Conservation (phyloP, 1,140 invertebrate species). For the Psix sp. region DNA sequence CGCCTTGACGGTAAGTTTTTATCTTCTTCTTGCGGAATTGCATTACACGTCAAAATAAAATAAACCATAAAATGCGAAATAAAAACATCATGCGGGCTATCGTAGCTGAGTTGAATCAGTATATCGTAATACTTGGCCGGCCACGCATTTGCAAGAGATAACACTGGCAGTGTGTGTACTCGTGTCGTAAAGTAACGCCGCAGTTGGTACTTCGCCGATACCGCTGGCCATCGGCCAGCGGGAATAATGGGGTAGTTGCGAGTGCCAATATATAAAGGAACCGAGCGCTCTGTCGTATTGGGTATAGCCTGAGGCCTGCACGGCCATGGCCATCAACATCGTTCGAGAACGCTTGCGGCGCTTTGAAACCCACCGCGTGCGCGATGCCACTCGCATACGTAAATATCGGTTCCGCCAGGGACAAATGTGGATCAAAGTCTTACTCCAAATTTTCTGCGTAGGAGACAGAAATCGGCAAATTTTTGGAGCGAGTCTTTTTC, state of each 20-base stretch:
- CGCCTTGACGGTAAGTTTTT: too few species aligned
- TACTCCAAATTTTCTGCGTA: too few species aligned
- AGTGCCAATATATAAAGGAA: constrained; percentile 68
- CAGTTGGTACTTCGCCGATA: constrained; percentile 67
- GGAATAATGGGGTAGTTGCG: constrained; percentile 70
- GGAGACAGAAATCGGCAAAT: too few species aligned
- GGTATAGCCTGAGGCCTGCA: constrained; percentile 60
- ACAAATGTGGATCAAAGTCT: too few species aligned
- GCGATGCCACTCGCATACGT: constrained; percentile 66
- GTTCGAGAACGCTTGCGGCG: constrained; percentile 64
- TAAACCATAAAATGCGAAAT: constrained; percentile 18
- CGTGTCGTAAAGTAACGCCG: constrained; percentile 66
- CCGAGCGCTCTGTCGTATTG: constrained; percentile 61
- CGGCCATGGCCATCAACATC: constrained; percentile 72
- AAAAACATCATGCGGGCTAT: constrained; percentile 14
- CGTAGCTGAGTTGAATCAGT: constrained; percentile 56
- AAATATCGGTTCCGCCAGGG: constrained; percentile 67
- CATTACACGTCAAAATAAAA: constrained; percentile 23
- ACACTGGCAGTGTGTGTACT: constrained; percentile 46
- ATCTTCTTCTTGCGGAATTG: too few species aligned
- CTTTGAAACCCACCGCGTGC: constrained; percentile 65
- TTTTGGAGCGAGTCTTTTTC: too few species aligned
- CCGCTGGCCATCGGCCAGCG: constrained; percentile 69
- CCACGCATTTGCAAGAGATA: constrained; percentile 55
- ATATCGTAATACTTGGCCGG: constrained; percentile 49